Conservation (phyloP, 1,140 invertebrate genomes). For the Bilobella aurantiaca region DNA sequence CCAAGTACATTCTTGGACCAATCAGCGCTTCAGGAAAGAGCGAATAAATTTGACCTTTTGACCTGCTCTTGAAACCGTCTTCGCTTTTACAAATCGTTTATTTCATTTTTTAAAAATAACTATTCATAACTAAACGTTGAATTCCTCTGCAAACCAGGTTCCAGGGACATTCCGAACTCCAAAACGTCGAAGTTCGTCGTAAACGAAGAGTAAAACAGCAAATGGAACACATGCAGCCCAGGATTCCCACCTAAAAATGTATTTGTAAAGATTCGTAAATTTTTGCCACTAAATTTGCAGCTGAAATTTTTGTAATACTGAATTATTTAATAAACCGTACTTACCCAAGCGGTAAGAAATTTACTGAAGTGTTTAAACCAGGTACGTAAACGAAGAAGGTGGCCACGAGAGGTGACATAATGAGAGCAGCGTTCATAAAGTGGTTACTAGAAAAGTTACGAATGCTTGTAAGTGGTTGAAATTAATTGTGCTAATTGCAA, state of each 20-base stretch:
- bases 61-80: too few relatives aligned
- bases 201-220: not conserved
- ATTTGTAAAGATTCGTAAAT: not conserved
- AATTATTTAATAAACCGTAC: not conserved
- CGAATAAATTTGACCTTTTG: too few relatives aligned
- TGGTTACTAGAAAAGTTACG: constrained; percentile 13
- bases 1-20: too few relatives aligned
- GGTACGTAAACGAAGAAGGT: constrained; percentile 27
- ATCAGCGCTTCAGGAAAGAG: too few relatives aligned
- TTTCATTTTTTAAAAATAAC: too few relatives aligned
- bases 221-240: not conserved
- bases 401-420: constrained; percentile 11
- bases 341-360: constrained; percentile 21
- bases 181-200: constrained; percentile 1
- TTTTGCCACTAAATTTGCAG: not conserved
- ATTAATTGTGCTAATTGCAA: constrained; percentile 7
- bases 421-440: constrained; percentile 28
- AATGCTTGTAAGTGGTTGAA: not conserved
- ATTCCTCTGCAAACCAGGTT: constrained; percentile 7
- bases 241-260: constrained; percentile 6
- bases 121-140: constrained; percentile 11
- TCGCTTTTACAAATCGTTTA: too few relatives aligned
- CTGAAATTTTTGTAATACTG: not conserved
- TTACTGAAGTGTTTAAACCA: constrained; percentile 17
- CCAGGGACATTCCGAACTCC: not conserved